Conservation (phyloP, 2,797 vertebrate genomes). For the Crenichthys baileyi region DNA sequence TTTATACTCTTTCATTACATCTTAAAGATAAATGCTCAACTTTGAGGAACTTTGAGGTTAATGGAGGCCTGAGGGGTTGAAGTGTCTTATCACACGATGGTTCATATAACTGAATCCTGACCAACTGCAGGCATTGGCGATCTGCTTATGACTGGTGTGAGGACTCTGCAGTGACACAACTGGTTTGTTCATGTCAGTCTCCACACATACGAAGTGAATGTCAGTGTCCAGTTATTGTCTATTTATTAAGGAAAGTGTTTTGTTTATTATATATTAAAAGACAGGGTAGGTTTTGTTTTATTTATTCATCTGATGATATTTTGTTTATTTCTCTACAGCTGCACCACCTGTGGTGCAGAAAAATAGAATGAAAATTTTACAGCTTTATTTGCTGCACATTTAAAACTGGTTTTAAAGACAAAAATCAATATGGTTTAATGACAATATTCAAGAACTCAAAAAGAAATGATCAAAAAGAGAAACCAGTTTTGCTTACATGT, state of each 20-base stretch:
- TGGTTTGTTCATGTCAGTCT: neutral
- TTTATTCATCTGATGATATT: neutral
- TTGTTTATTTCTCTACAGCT: neutral
- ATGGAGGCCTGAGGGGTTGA: conserved; percentile 14
- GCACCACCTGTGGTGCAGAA: conserved; percentile 1
- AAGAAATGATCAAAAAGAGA: neutral
- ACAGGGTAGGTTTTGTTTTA: neutral
- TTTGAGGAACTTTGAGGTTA: conserved; percentile 44
- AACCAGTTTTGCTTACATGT: conserved; percentile 10
- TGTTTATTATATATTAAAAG: neutral
- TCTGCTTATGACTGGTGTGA: conserved; percentile 16
- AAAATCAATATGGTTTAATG: neutral
- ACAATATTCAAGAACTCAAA: neutral
- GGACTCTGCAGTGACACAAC: neutral
- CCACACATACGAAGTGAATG: neutral
- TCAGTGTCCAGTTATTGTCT: conserved; percentile 1
- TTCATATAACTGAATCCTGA: conserved; percentile 20
- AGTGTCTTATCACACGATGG: conserved; percentile 40
- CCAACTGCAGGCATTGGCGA: conserved; percentile 27
- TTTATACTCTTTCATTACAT: conserved; percentile 10
- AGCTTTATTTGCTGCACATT: neutral
- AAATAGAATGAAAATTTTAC: conserved; percentile 2
- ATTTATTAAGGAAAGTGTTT: neutral
- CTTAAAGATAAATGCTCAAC: conserved; percentile 14
- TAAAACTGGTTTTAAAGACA: neutral